Conservation (phyloP, 92 coral and sea anemone species). For the Isaurus tuberculatus region DNA sequence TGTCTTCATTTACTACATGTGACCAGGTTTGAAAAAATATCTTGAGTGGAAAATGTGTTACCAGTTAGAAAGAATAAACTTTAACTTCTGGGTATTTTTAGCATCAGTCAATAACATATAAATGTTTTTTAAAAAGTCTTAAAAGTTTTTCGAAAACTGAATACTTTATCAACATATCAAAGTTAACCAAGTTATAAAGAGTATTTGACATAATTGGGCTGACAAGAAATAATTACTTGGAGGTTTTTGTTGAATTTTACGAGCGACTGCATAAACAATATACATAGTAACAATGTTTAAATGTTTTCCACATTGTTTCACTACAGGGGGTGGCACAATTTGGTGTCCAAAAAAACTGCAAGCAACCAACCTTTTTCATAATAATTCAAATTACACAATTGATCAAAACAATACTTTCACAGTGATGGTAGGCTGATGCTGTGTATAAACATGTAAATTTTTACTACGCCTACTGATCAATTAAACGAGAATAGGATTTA, state of each 20-base stretch:
- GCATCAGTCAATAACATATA: no score
- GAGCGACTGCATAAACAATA: background rate
- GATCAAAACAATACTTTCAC: background rate
- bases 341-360: background rate
- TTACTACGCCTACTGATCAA: background rate
- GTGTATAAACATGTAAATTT: background rate
- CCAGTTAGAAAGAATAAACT: no score
- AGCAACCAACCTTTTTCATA: background rate
- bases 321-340: constrained; percentile 22
- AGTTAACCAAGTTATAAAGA: no score
- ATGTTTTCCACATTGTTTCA: background rate
- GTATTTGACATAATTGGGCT: background rate
- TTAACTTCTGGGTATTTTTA: no score
- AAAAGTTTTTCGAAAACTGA: no score
- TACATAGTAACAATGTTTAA: background rate
- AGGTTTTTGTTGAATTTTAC: background rate
- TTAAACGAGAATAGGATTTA: background rate
- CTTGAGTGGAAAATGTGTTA: no score
- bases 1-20: no score
- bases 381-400: background rate
- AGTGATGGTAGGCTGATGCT: background rate
- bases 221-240: background rate
- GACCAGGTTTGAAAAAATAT: no score
- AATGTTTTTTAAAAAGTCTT: no score
- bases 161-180: no score